Conservation (phyloP, 2,888 invertebrate species). For the Tortrix viridana region DNA sequence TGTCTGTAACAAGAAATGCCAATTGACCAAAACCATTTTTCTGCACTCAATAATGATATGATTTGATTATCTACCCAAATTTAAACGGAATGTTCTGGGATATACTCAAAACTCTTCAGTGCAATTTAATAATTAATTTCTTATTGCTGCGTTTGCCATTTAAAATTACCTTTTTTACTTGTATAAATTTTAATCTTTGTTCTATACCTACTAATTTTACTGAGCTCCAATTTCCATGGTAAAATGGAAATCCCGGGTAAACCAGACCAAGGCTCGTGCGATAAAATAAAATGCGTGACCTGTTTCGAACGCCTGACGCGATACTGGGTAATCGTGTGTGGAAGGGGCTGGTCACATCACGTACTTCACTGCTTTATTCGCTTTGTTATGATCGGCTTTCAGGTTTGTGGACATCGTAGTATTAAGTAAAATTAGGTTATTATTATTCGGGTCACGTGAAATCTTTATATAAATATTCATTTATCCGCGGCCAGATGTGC, state of each 20-base stretch:
- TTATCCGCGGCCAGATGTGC: no score
- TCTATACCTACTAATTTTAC: not conserved
- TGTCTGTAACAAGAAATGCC: no score
- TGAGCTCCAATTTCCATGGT: not conserved
- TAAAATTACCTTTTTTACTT: no score
- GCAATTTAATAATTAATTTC: no score
- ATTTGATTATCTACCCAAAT: no score
- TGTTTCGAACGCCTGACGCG: conserved; percentile 20
- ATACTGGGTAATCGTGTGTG: conserved; percentile 21
- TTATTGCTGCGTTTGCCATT: no score
- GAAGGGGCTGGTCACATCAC: conserved; percentile 21
- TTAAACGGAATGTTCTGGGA: no score
- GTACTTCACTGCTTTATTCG: conserved; percentile 29
- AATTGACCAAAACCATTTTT: no score
- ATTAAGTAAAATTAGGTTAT: not conserved
- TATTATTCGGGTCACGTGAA: not conserved
- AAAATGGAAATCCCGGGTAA: conserved; percentile 5
- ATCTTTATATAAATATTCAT: no score
- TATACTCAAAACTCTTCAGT: no score
- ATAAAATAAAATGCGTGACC: conserved; percentile 36
- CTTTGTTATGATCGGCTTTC: not conserved
- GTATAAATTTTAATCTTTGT: not conserved
- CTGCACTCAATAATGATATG: no score
- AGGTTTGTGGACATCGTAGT: not conserved
- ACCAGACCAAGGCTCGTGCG: conserved; percentile 1